These are phyloP conservation scores for Gobio occitaniae DNA, from an alignment of 2,797 vertebrate species.

Conservation along the genomic window DNA sequence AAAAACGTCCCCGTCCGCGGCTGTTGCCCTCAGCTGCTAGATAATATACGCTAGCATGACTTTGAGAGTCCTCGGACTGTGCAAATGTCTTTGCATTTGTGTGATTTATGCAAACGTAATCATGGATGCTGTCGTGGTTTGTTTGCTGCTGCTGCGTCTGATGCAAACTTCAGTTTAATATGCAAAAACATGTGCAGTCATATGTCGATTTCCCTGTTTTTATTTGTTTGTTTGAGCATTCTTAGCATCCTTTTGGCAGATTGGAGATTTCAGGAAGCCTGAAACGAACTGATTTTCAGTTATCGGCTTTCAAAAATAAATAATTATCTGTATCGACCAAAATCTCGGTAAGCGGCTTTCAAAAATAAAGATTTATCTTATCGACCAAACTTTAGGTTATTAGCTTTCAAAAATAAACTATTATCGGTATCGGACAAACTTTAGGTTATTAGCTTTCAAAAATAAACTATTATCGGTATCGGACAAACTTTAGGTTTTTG, in stretches of 20 bases:
- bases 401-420: no score
- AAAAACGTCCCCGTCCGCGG: no score
- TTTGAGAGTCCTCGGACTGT: slow-evolving; percentile 7
- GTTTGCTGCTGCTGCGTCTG: not conserved
- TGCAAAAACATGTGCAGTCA: not conserved
- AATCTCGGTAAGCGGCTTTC: not conserved
- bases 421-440: no score
- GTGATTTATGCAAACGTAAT: not conserved
- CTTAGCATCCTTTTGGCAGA: not conserved
- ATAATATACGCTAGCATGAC: not conserved
- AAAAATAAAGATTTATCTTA: no score
- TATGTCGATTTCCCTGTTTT: not conserved
- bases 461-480: no score
- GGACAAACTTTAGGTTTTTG: no score
- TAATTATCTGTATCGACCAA: no score
- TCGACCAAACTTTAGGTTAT: no score
- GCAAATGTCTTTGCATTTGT: not conserved
- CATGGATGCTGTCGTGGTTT: not conserved
- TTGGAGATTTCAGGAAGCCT: not conserved
- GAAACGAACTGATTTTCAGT: not conserved
- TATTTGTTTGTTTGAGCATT: not conserved
- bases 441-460: no score
- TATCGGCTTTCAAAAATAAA: not conserved
- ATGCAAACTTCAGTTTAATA: not conserved
- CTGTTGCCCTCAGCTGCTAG: not conserved